These are phyloP conservation scores for Rhizomys pruinosus DNA, from an alignment of 2,113 vertebrate species.

Conservation along the genomic window DNA sequence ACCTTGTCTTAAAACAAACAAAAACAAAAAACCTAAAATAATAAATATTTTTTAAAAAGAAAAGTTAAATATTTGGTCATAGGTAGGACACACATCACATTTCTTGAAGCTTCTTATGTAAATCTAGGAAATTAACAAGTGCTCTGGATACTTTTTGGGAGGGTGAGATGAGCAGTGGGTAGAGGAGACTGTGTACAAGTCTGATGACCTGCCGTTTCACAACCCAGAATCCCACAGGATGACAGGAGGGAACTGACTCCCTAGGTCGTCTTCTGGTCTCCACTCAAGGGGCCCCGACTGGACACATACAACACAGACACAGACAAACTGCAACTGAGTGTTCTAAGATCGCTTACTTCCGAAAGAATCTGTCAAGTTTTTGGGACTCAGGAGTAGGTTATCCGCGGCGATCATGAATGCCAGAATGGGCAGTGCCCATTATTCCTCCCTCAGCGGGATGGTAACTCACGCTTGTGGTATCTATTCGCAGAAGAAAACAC, in stretches of 20 bases:
- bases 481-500: slow-evolving; percentile 86
- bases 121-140: neutral
- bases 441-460: slow-evolving; percentile 97
- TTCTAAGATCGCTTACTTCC: slow-evolving; percentile 88
- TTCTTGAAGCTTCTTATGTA: slow-evolving; percentile 6
- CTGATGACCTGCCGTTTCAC: neutral
- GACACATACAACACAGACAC: neutral
- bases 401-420: slow-evolving; percentile 93
- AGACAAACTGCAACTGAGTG: neutral
- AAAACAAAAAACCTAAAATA: neutral
- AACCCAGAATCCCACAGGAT: too few species aligned
- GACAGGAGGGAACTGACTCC: neutral
- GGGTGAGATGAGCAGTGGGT: neutral
- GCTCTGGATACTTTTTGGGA: slow-evolving; percentile 70
- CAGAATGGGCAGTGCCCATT: slow-evolving; percentile 98
- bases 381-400: slow-evolving; percentile 92
- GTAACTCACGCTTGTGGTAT: slow-evolving; percentile 99
- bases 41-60: neutral
- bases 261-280: neutral
- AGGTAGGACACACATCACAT: neutral
- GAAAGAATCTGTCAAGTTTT: slow-evolving; percentile 88
- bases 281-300: neutral
- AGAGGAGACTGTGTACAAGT: neutral
- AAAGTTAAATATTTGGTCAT: neutral
- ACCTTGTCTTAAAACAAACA: too few species aligned